Conservation (phyloP, 2,797 vertebrate genomes). For the Falco naumanni region DNA sequence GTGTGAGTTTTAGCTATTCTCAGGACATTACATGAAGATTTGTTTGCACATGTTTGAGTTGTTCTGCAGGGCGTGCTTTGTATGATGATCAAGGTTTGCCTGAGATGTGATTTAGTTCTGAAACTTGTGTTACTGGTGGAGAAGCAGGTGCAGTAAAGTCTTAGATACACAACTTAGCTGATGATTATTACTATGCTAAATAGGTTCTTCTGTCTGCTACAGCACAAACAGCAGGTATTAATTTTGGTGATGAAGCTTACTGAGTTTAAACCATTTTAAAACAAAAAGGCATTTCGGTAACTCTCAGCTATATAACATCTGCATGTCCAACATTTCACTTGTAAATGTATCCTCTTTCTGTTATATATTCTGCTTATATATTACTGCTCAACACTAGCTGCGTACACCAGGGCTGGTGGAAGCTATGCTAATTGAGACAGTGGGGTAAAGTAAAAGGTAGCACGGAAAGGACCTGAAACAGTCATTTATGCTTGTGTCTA, state of each 20-base stretch:
- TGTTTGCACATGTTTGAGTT: background rate
- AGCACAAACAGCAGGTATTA: slow-evolving; percentile 19
- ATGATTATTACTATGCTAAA: slow-evolving; percentile 1
- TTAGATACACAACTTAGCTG: slow-evolving; percentile 8
- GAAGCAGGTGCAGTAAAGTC: slow-evolving; percentile 10
- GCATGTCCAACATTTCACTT: background rate
- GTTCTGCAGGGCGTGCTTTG: background rate
- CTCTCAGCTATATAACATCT: background rate
- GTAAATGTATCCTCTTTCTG: background rate
- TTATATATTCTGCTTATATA: background rate
- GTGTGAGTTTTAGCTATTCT: background rate
- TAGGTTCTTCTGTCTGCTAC: background rate
- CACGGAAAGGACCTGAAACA: background rate
- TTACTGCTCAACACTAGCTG: background rate
- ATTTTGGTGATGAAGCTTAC: slow-evolving; percentile 12
- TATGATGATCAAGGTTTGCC: background rate
- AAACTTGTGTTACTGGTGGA: background rate
- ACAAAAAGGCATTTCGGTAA: background rate
- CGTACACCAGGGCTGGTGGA: background rate
- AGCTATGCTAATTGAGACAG: background rate
- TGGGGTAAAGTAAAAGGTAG: background rate
- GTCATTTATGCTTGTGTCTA: background rate
- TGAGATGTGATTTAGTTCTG: background rate
- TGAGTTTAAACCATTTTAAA: slow-evolving; percentile 38
- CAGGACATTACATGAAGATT: background rate